These are phyloP conservation scores for Tipula confusa DNA, from an alignment of 2,888 invertebrate genomes.

Conservation along the genomic window DNA sequence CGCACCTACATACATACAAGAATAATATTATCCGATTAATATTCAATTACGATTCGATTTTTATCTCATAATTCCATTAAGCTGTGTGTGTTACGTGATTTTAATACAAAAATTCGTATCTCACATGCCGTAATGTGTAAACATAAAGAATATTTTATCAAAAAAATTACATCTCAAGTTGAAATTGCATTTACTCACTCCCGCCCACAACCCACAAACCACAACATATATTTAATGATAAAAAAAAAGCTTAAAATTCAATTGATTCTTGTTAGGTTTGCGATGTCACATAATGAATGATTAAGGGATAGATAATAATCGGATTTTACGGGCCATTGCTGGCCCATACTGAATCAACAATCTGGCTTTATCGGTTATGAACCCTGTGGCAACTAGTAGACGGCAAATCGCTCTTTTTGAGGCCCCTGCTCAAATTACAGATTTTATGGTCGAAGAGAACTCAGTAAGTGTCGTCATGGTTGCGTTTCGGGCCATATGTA, in stretches of 20 bases:
- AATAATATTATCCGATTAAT: neutral
- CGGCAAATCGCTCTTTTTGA: too few relatives aligned
- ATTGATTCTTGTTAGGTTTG: neutral
- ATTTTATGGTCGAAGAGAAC: too few relatives aligned
- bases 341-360: too few relatives aligned
- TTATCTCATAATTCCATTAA: neutral
- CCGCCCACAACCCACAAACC: neutral
- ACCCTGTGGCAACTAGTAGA: too few relatives aligned
- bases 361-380: too few relatives aligned
- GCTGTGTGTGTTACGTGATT: neutral
- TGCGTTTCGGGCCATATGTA: too few relatives aligned
- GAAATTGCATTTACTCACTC: neutral
- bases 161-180: neutral
- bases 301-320: too few relatives aligned
- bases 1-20: neutral
- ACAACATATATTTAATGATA: neutral
- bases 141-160: neutral
- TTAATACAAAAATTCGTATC: neutral
- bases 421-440: too few relatives aligned
- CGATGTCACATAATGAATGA: neutral
- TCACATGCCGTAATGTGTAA: neutral
- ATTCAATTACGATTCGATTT: slow-evolving; percentile 4
- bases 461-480: too few relatives aligned
- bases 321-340: too few relatives aligned
- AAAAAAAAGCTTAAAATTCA: neutral